Conservation (phyloP, 2,113 vertebrate genomes). For the Bos javanicus region DNA sequence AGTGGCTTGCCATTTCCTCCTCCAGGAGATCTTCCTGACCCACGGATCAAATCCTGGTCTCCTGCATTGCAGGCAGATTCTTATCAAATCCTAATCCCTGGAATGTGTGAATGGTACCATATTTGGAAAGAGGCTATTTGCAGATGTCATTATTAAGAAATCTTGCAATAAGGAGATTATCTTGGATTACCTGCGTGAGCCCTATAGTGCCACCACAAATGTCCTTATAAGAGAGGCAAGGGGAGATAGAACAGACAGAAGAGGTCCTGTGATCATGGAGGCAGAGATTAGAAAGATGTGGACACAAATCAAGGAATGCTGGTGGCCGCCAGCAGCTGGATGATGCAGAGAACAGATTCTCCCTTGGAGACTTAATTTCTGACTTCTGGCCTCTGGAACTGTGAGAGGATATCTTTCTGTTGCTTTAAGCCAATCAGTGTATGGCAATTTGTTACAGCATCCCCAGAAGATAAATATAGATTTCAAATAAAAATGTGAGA, state of each 20-base stretch:
- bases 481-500: background rate
- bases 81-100: background rate
- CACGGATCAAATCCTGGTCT: background rate
- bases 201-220: background rate
- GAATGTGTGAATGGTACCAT: background rate
- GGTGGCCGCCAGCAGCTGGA: background rate
- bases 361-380: background rate
- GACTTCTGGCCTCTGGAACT: background rate
- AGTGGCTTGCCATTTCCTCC: background rate
- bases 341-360: background rate
- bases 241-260: background rate
- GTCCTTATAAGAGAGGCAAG: background rate
- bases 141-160: background rate
- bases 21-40: background rate
- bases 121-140: background rate
- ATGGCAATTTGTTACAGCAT: background rate
- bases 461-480: background rate
- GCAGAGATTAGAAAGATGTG: background rate
- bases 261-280: fast-evolving
- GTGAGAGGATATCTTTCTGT: background rate
- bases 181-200: background rate
- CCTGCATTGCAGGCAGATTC: background rate
- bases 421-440: background rate
- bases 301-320: background rate
- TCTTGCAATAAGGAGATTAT: background rate